Evolutionary conservation across 2,888 invertebrate genomes (phyloP), one percentile per base, ranked within the genome.

Genomic region (Eubasilissa splendida): DNA sequence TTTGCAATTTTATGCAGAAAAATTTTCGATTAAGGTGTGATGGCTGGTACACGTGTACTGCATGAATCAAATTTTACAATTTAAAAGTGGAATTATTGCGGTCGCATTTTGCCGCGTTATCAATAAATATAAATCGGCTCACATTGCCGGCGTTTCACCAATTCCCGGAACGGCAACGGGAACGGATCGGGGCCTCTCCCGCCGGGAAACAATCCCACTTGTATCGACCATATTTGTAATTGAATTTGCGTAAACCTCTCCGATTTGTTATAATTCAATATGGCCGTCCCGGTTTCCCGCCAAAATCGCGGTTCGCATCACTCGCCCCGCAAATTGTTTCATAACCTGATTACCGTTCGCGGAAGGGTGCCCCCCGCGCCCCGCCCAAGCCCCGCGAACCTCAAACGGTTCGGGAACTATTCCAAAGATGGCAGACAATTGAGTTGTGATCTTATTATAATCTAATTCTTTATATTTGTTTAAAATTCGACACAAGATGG

Each of bases 271-370:
- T 83, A 82, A 82, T 82, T 82, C 81, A 76, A 78, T 78, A 78
- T 58, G 70, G 73, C 74, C 59, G 33, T 53, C 77, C 77, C 80
- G 68, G 42, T 60, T 60, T 76, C 63, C 77, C 76, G 79, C 76
- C 74, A 58, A 77, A 76, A 80, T 82, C 79, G 68, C 75, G 22
- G 68, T 56, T 42, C 82, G 84, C 84, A 81, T 84, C 84, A 82
- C 74, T 82, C 79, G 81, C 60, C 73, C 81, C 60, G 79, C 82
- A 84, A 84, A 84, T 84, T 84, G 84, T 84, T 84, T 82, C 81
- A 81, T 84, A 84, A 84, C 84, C 82, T 82, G 84, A 84, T 84
- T 84, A 84, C 73, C 80, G 77, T 73, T 82, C 82, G 82, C 81
- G 84, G 75, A 63, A 80, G 80, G 83, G 70, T 70, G 54, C 53